These are phyloP conservation scores for Drosophila miranda DNA, from an alignment of 1,140 invertebrate species.

Conservation along the genomic window DNA sequence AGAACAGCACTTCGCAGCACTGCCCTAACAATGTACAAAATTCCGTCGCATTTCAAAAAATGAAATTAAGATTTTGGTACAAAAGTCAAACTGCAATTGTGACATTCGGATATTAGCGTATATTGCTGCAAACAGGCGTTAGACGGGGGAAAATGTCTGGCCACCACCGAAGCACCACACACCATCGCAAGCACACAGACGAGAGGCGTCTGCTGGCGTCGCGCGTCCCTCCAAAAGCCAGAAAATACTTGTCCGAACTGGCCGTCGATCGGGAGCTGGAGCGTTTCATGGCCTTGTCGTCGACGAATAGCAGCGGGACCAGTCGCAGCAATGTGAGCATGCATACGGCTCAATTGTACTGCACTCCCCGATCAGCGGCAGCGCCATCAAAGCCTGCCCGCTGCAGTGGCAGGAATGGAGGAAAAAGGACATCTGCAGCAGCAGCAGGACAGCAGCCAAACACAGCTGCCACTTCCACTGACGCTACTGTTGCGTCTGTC, in stretches of 20 bases:
- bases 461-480: not conserved
- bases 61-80: no score
- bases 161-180: not conserved
- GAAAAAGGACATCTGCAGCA: not conserved
- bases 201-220: slow-evolving; percentile 13
- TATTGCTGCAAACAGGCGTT: no score
- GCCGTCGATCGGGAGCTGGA: slow-evolving; percentile 46
- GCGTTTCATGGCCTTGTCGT: slow-evolving; percentile 48
- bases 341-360: no score
- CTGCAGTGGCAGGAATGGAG: not conserved
- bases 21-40: no score
- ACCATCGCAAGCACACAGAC: slow-evolving; percentile 15
- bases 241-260: slow-evolving; percentile 38
- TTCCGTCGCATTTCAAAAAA: no score
- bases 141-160: not conserved
- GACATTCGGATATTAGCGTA: no score
- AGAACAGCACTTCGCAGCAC: no score
- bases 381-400: not conserved
- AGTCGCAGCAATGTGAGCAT: slow-evolving; percentile 19
- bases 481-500: not conserved
- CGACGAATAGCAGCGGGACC: slow-evolving; percentile 38
- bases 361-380: not conserved
- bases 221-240: slow-evolving; percentile 38
- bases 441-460: not conserved
- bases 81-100: no score